phyloP scores from a whole-genome alignment of 2,797 vertebrate species.

The Naso thynnoides region DNA sequence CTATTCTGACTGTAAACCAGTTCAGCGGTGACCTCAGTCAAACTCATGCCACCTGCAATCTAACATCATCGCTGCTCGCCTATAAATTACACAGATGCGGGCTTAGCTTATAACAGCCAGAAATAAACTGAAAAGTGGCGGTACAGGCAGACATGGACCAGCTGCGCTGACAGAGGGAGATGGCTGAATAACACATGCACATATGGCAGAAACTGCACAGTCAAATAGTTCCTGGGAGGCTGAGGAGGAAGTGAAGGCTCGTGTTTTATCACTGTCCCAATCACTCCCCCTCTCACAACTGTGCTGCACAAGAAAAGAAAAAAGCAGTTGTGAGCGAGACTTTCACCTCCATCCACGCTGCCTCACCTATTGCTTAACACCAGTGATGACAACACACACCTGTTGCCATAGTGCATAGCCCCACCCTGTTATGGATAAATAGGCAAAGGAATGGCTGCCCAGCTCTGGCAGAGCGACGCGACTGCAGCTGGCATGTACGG shows the following conservation, averaged over 20 bases:
- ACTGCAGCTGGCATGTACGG: slow-evolving; percentile 46
- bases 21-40: slow-evolving; percentile 39
- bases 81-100: slow-evolving; percentile 38
- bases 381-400: slow-evolving; percentile 66
- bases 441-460: slow-evolving; percentile 26
- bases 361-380: slow-evolving; percentile 6
- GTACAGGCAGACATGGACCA: slow-evolving; percentile 46
- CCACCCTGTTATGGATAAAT: slow-evolving; percentile 40
- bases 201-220: slow-evolving; percentile 68
- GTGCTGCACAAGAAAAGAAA: too few relatives aligned
- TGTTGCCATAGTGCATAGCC: slow-evolving; percentile 56
- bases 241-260: slow-evolving; percentile 52
- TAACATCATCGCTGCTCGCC: slow-evolving; percentile 42
- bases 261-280: slow-evolving; percentile 65
- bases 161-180: slow-evolving; percentile 66
- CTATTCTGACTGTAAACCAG: slow-evolving; percentile 12
- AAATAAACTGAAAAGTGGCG: slow-evolving; percentile 45
- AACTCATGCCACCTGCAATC: slow-evolving; percentile 49
- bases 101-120: slow-evolving; percentile 35
- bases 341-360: not conserved
- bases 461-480: slow-evolving; percentile 29
- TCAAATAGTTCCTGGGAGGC: slow-evolving; percentile 68
- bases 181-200: slow-evolving; percentile 61
- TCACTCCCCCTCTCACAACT: slow-evolving; percentile 10
- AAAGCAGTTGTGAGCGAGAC: slow-evolving; percentile 46